Percentiles rank a stretch among this genome's conserved stretches.
Evolutionary conservation across 1,140 invertebrate genomes (phyloP).

Genomic region (Diachasmimorpha longicaudata): DNA sequence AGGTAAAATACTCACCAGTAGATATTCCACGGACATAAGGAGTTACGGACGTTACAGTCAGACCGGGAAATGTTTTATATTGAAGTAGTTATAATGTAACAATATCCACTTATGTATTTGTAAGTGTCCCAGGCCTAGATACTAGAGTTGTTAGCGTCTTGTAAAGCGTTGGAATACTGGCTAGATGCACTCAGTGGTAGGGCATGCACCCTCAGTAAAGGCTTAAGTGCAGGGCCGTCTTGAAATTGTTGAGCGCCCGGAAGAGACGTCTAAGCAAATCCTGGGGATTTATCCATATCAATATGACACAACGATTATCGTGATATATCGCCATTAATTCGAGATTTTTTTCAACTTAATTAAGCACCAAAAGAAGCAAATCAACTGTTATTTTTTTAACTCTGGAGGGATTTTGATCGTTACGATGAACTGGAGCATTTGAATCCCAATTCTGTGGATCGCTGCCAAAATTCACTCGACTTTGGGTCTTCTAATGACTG

Average conservation of each 20-base stretch:
- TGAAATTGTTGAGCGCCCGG: background rate
- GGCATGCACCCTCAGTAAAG: slow-evolving; percentile 39
- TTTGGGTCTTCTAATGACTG: background rate
- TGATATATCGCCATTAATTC: no score
- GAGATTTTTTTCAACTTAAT: no score
- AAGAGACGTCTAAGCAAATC: background rate
- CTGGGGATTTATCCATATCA: background rate
- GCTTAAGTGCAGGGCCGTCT: slow-evolving; percentile 40
- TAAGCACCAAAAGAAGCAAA: no score
- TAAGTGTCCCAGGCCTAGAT: background rate
- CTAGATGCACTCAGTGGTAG: slow-evolving; percentile 37
- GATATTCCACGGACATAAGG: background rate
- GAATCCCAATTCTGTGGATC: background rate
- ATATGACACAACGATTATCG: background rate
- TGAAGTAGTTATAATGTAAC: background rate
- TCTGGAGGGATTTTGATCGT: no score
- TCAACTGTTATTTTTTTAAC: no score
- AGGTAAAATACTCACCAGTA: background rate
- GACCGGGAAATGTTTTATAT: background rate
- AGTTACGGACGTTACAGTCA: background rate
- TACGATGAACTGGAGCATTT: background rate
- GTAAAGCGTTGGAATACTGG: slow-evolving; percentile 35
- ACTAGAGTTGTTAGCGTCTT: slow-evolving; percentile 19
- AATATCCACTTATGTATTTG: background rate
- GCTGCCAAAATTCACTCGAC: background rate